Base-by-base conservation (phyloP, 2,888 invertebrate genomes). In the Acanthopleura granulata region DNA sequence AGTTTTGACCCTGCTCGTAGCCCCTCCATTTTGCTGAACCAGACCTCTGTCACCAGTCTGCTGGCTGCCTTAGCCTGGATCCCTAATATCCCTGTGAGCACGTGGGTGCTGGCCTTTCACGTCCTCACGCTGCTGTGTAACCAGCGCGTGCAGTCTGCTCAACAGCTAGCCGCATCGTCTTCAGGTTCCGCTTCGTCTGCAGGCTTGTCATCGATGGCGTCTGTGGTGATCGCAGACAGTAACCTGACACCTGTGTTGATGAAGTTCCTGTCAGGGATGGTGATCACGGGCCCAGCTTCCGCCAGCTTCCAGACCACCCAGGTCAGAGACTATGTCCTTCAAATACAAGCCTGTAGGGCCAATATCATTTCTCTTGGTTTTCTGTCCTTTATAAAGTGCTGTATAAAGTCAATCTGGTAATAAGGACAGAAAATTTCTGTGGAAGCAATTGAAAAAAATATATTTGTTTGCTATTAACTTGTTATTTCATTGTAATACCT, bases 61-160 rank as follows among this genome's bases (percentile, higher is more conserved):
- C 92, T 95, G 72, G 91, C 93, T 62, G 93, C 94, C 0, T 91
- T 95, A 62, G 93, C 94, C 1, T 93, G 93, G 92, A 91, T 93
- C 79, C 93, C 94, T 12, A 93, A 93, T 74, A 92, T 95, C 72
- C 94, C 94, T 72, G 91, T 95, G 49, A 92, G 95, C 76, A 94
- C 95, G 78, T 95, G 95, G 95, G 94, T 95, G 83, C 92, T 95
- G 49, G 94, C 94, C 0, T 93, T 96, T 89, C 95, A 71, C 9
- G 71, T 71, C 18, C 90, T 95, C 72, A 94, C 95, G 0, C 92
- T 95, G 87, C 93, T 94, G 71, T 94, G 94, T 73, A 94, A 94
- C 89, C 93, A 93, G 76, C 88, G 86, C 78, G 76, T 82, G 57
- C 3, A 3, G 40, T 40, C 40, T 40, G 40, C 40, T 3, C 40